Percentiles rank a stretch among this genome's conserved stretches.
Conservation (phyloP, 92 coral and sea anemone genomes). For the Porites rus region DNA sequence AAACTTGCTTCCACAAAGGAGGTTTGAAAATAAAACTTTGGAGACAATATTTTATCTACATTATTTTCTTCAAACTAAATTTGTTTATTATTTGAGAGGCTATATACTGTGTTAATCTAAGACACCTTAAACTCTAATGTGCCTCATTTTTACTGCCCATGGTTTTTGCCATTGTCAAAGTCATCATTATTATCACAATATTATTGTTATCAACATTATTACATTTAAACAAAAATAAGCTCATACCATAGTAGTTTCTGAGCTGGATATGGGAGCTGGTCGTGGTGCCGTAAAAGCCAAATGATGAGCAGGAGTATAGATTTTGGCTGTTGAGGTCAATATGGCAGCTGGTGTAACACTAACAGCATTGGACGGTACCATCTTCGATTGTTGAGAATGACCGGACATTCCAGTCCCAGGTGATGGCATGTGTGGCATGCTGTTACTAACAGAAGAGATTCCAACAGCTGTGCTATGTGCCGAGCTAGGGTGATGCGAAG, state of each 20-base stretch:
- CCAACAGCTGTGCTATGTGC: constrained; percentile 37
- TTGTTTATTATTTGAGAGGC: too few relatives aligned
- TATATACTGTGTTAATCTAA: too few relatives aligned
- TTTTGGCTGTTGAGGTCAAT: constrained; percentile 46
- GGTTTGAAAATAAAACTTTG: background rate
- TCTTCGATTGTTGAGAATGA: constrained; percentile 57
- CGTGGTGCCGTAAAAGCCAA: constrained; percentile 54
- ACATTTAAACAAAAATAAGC: background rate
- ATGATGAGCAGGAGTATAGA: constrained; percentile 54
- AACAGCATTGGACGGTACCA: constrained; percentile 43
- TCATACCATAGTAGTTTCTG: constrained; percentile 53
- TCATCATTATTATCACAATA: too few relatives aligned
- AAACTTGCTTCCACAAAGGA: background rate
- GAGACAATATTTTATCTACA: too few relatives aligned
- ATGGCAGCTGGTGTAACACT: constrained; percentile 60
- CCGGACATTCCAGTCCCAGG: constrained; percentile 25
- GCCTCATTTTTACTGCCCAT: too few relatives aligned
- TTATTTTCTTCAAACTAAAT: too few relatives aligned
- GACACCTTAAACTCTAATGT: too few relatives aligned
- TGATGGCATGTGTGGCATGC: constrained; percentile 56
- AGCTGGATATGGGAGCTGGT: constrained; percentile 51
- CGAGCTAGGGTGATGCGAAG: constrained; percentile 57
- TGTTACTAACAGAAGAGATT: constrained; percentile 38
- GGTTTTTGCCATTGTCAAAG: too few relatives aligned
- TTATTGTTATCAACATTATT: background rate